Base-by-base conservation (phyloP, 2,797 vertebrate species). In the Capromys pilorides region DNA sequence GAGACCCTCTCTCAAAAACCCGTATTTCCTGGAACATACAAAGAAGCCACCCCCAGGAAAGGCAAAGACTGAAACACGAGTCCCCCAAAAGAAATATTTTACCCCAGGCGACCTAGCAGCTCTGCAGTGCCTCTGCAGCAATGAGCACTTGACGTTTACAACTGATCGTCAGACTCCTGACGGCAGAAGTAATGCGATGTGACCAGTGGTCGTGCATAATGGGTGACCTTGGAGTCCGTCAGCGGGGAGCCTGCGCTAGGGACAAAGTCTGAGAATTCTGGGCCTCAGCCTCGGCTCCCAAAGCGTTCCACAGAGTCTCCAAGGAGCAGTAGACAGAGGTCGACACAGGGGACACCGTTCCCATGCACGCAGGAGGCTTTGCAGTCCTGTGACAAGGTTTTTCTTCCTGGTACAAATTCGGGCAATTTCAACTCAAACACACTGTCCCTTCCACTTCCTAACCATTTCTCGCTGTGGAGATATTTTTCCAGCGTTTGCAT, bases 171-270 rank as follows among this genome's bases (percentile, higher is more conserved):
- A 59, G 80, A 75, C 86, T 83, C 90, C 86, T 79, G 54, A 97
- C 54, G 54, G 91, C 95, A 95, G 95, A 96, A 94, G 67, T 95
- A 90, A 96, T 95, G 95, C 73, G 19, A 91, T 36, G 89, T 92
- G 82, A 85, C 78, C 96, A 64, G 96, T 93, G 94, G 95, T 95
- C 96, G 91, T 94, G 96, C 73, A 54, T 26, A 93, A 92, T n/a
- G 75, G 77, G 83, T 51, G 95, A 86, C 93, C 33, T 92, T 85
- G 93, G 41, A 33, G 36, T 80, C 41, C 22, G 8, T n/a, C 91
- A 67, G 64, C 64, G 59, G 66, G 69, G 67, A 73, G 75, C 67
- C 36, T 13, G 13, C 41, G 33, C 67, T 49, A 69, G 57, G 6
- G 5, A 45, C 33, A 21, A 39, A 22, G 4, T 51, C 86, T 91